These are phyloP conservation scores for Ellobium chinense DNA, from an alignment of 2,888 invertebrate genomes.

Conservation along the genomic window DNA sequence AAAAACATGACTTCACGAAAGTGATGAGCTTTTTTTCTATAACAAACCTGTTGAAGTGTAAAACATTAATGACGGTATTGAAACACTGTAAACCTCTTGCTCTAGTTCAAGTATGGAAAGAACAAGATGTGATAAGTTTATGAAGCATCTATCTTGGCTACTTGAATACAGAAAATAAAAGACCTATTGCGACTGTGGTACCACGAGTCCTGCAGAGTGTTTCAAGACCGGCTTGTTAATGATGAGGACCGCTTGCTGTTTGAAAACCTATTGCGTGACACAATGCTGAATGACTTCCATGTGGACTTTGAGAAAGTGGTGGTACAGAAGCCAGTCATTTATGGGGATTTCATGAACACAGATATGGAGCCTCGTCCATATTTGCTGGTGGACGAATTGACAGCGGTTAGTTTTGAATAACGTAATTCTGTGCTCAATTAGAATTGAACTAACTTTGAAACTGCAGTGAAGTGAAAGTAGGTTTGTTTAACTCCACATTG, in stretches of 20 bases:
- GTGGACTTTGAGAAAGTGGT: conserved; percentile 81
- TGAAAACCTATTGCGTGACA: conserved; percentile 75
- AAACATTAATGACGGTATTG: too few species aligned
- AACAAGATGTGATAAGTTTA: not conserved
- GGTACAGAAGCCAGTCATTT: conserved; percentile 82
- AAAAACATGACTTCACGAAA: too few species aligned
- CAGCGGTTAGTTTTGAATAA: conserved; percentile 82
- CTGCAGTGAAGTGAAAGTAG: too few species aligned
- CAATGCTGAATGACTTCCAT: conserved; percentile 82
- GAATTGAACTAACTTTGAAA: too few species aligned
- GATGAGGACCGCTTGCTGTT: conserved; percentile 79
- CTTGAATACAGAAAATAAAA: conserved; percentile 61
- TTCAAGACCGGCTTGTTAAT: conserved; percentile 79
- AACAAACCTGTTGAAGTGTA: too few species aligned
- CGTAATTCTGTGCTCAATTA: too few species aligned
- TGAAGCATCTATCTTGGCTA: not conserved
- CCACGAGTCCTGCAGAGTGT: conserved; percentile 79
- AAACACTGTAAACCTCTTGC: not conserved
- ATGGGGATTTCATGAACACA: conserved; percentile 83
- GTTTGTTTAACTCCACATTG: too few species aligned
- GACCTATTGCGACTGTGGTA: conserved; percentile 78
- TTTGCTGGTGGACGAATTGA: conserved; percentile 83
- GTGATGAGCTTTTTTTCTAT: too few species aligned
- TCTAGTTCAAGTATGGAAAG: not conserved
- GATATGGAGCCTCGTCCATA: conserved; percentile 82